A percentile compares a stretch with the other conserved stretches of the same genome.
Conservation (phyloP, 2,113 vertebrate genomes). For the Dipodomys ordii region DNA sequence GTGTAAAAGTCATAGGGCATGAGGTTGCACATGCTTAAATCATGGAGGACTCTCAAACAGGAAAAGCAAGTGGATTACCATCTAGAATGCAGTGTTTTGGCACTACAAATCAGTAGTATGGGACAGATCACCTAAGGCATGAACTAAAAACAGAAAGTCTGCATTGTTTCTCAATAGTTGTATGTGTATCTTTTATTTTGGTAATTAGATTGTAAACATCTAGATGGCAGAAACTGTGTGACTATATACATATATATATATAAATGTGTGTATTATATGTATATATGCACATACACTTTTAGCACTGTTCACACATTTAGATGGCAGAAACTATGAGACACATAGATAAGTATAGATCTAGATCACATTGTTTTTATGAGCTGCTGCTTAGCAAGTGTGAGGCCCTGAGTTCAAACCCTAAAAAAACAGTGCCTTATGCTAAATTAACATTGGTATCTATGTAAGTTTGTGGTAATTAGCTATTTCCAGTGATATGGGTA, state of each 20-base stretch:
- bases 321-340: neutral
- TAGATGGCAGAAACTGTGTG: neutral
- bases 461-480: neutral
- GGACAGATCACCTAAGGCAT: neutral
- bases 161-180: constrained; percentile 21
- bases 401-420: neutral
- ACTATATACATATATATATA: too few relatives aligned
- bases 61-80: neutral
- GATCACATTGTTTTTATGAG: too few relatives aligned
- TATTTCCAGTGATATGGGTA: constrained; percentile 20
- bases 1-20: neutral
- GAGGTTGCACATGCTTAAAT: neutral
- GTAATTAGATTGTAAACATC: constrained; percentile 30
- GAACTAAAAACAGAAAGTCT: constrained; percentile 29
- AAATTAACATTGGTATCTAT: neutral
- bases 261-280: too few relatives aligned
- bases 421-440: neutral
- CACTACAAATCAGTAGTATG: neutral
- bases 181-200: neutral
- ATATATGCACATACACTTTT: too few relatives aligned
- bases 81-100: constrained; percentile 39
- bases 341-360: neutral
- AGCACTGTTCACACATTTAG: too few relatives aligned
- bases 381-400: neutral
- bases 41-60: constrained; percentile 26